Evolutionary conservation across 1,140 invertebrate species (phyloP).

Genomic region (Antheraea pernyi): DNA sequence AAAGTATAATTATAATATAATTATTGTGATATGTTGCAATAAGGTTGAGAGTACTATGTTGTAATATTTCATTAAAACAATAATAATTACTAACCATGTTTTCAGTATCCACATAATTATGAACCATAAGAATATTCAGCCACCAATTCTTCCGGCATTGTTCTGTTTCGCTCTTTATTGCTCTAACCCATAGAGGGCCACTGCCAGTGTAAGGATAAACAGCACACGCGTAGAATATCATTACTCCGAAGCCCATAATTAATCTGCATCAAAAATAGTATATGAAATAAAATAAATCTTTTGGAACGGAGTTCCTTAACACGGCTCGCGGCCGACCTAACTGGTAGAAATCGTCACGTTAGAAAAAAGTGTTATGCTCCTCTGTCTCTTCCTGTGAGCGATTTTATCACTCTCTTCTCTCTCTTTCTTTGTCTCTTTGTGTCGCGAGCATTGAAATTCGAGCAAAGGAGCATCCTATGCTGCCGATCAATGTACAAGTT

Average conservation of each 20-base stretch:
- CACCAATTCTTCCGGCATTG: constrained; percentile 84
- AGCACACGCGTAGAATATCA: constrained; percentile 51
- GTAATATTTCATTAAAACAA: not conserved
- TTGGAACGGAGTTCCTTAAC: too few relatives aligned
- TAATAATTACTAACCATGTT: constrained; percentile 48
- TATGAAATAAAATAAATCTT: not conserved
- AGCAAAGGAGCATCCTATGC: too few relatives aligned
- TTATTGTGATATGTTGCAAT: not conserved
- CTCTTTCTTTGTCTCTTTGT: too few relatives aligned
- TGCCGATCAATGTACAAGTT: too few relatives aligned
- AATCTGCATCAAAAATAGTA: constrained; percentile 39
- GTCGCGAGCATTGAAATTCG: too few relatives aligned
- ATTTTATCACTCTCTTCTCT: too few relatives aligned
- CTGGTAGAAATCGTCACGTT: too few relatives aligned
- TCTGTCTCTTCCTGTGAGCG: too few relatives aligned
- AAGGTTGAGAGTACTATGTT: not conserved
- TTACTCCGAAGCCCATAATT: constrained; percentile 43
- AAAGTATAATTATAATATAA: too few relatives aligned
- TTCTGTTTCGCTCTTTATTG: constrained; percentile 55
- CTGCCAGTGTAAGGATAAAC: constrained; percentile 52
- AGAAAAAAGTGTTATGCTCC: too few relatives aligned
- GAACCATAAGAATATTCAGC: constrained; percentile 83
- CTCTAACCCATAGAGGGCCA: constrained; percentile 58
- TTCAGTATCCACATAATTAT: constrained; percentile 75
- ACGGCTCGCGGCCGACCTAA: too few relatives aligned